Evolutionary conservation across 2,888 invertebrate species (phyloP).

Genomic region (Notodonta ziczac): DNA sequence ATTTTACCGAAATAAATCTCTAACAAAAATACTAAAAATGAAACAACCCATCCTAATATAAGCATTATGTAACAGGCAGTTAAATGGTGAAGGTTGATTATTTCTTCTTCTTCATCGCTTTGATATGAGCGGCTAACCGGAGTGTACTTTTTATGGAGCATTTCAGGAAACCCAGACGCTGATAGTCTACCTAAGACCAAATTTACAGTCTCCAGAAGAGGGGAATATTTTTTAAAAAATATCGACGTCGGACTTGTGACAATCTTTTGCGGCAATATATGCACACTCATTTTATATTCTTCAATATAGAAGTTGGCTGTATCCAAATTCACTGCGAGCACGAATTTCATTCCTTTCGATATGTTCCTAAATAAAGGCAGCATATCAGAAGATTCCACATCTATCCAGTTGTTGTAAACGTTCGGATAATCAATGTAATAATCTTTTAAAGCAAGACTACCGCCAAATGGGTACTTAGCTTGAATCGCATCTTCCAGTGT

Average conservation of each 20-base stretch:
- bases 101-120: conserved; percentile 33
- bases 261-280: conserved; percentile 57
- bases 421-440: conserved; percentile 58
- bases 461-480: conserved; percentile 62
- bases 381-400: conserved; percentile 49
- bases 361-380: conserved; percentile 46
- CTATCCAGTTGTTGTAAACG: conserved; percentile 59
- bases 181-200: conserved; percentile 50
- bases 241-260: conserved; percentile 55
- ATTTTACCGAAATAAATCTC: conserved; percentile 52
- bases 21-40: conserved; percentile 50
- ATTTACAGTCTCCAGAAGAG: conserved; percentile 52
- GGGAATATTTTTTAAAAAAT: conserved; percentile 70
- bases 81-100: conserved; percentile 60
- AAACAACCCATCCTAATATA: conserved; percentile 58
- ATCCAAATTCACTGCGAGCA: conserved; percentile 60
- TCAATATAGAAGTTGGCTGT: conserved; percentile 47
- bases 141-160: conserved; percentile 51
- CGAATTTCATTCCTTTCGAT: conserved; percentile 58
- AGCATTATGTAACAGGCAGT: conserved; percentile 65
- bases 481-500: conserved; percentile 60
- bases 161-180: conserved; percentile 61
- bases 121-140: conserved; percentile 12
- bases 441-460: conserved; percentile 61
- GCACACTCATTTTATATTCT: conserved; percentile 44